Base-by-base conservation (phyloP, 2,888 invertebrate species). In the Cryptus armator region DNA sequence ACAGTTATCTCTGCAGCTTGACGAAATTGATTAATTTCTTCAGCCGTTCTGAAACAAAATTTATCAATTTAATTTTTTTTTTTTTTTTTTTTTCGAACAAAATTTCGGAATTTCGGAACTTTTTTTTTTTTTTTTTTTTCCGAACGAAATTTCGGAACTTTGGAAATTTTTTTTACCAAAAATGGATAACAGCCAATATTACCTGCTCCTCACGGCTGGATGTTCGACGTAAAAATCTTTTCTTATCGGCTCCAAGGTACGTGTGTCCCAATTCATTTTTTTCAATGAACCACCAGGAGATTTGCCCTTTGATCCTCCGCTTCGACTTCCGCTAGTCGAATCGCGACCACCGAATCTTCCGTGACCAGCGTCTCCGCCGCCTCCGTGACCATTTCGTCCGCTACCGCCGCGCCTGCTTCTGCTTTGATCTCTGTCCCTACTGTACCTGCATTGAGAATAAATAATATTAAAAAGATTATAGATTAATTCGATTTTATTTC, bases 191-290 rank as follows among this genome's bases (percentile, higher is more conserved):
- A 24, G 43, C 44, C 29, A 66, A 67, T 64, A 56, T 51, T 87
- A 93, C 90, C 96, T 95, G 86, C 94, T 95, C 62, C 95, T 91
- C 10, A 96, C 95, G 86, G 95, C 94, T 6, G 96, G 95, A 90
- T 96, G 96, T 90, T 97, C 97, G 85, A 96, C 95, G 90, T 98
- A 98, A 90, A 98, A 98, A 91, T 97, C 95, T 93, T 97, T 98
- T 91, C 97, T 96, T 91, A 98, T 96, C 32, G 97, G 97, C 89
- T 96, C 95, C 56, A 96, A 92, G 72, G 94, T 92, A 53, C 93
- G 91, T 84, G 94, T 86, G 86, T 96, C 95, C 96, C 96, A 96
- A 76, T 94, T 94, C 12, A 95, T 95, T 90, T 95, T 95, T 19
- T 94, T 93, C 44, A 96, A 90, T 37, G 93, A 91, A 72, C 94